These are phyloP conservation scores for Phrynocephalus guinanensis DNA, from an alignment of 2,797 vertebrate genomes.

Conservation along the genomic window DNA sequence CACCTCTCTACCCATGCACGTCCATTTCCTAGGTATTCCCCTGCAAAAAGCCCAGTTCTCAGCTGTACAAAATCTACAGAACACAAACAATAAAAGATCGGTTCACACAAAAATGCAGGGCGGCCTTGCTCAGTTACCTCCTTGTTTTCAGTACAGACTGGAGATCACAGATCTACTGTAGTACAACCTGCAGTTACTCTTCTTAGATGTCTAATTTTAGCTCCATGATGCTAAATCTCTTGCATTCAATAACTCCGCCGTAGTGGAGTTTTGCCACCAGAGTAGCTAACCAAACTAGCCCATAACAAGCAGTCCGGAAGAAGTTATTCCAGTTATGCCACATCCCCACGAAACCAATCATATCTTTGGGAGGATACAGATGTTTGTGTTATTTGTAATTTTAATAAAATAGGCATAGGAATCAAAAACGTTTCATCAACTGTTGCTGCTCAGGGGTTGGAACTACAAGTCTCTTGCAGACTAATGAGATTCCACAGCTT, in stretches of 20 bases:
- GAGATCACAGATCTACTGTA: conserved; percentile 50
- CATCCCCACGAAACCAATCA: not conserved
- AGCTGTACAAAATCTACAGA: not conserved
- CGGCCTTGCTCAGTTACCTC: conserved; percentile 24
- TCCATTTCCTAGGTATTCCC: not conserved
- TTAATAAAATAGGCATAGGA: not conserved
- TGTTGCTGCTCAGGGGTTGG: accelerated
- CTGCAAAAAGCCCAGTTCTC: not conserved
- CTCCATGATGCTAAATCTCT: conserved; percentile 20
- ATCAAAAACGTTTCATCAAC: conserved; percentile 39
- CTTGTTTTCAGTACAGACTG: conserved; percentile 51
- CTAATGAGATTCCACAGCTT: conserved; percentile 74
- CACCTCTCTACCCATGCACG: not conserved
- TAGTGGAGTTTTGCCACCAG: not conserved
- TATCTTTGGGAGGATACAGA: accelerated
- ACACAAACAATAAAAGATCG: not conserved
- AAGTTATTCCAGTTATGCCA: accelerated
- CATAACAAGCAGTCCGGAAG: accelerated
- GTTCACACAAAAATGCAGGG: not conserved
- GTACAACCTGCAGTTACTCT: conserved; percentile 50
- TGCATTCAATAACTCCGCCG: not conserved
- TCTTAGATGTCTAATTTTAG: conserved; percentile 63
- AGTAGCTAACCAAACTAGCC: accelerated
- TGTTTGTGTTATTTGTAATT: not conserved
- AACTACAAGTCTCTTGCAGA: conserved; percentile 50